A percentile compares a stretch with the other conserved stretches of the same genome.
Conservation (phyloP, 2,113 vertebrate species). For the Sprattus sprattus region DNA sequence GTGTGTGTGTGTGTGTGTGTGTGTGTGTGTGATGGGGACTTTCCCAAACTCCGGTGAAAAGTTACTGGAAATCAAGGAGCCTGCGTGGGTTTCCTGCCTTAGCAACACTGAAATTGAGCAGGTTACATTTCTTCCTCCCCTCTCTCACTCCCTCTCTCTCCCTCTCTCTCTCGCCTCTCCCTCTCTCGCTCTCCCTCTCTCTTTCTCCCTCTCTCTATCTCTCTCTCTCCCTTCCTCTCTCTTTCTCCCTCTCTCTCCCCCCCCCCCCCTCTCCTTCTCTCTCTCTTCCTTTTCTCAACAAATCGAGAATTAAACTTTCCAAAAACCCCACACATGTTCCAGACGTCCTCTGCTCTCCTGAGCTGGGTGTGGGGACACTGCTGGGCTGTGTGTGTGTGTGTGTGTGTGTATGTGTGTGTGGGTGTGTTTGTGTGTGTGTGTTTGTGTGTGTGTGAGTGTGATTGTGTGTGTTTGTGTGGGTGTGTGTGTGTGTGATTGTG, state of each 20-base stretch:
- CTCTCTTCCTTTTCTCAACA: too few relatives aligned
- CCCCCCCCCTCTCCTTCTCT: too few relatives aligned
- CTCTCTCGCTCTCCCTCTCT: background rate
- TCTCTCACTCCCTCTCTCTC: background rate
- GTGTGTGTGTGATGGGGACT: background rate
- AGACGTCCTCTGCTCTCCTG: too few relatives aligned
- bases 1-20: background rate
- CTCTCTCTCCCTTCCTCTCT: background rate
- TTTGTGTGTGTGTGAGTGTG: too few relatives aligned
- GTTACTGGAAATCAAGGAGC: background rate
- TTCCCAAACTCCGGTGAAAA: conserved; percentile 19
- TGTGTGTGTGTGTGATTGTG: too few relatives aligned
- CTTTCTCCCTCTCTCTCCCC: too few relatives aligned
- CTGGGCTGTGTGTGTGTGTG: too few relatives aligned
- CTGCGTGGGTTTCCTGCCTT: conserved; percentile 49
- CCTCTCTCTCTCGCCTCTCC: background rate
- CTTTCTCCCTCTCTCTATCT: background rate
- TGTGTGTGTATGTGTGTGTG: too few relatives aligned
- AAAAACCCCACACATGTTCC: too few relatives aligned
- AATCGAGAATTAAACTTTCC: too few relatives aligned
- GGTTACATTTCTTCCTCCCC: background rate
- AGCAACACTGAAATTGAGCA: conserved; percentile 23
- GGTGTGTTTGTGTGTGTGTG: too few relatives aligned
- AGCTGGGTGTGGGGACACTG: background rate
- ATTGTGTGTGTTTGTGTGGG: too few relatives aligned